These are phyloP conservation scores for Hecatera dysodea DNA, from an alignment of 2,888 invertebrate species.

Conservation along the genomic window DNA sequence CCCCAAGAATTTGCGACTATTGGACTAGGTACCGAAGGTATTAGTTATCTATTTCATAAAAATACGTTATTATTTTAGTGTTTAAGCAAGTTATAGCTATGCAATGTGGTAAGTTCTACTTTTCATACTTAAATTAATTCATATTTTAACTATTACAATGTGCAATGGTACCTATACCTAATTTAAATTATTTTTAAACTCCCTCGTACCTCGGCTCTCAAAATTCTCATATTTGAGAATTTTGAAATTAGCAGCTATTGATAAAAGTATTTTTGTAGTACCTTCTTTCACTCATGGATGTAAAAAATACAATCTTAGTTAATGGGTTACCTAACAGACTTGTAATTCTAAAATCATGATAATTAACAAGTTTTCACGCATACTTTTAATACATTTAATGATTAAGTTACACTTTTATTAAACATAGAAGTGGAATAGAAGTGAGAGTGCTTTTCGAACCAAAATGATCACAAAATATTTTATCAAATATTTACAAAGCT, in stretches of 20 bases:
- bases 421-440: too few species aligned
- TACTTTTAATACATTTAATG: neutral
- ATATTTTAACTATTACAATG: constrained; percentile 3
- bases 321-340: neutral
- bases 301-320: neutral
- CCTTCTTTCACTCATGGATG: too few species aligned
- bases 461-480: too few species aligned
- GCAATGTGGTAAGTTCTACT: neutral
- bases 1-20: too few species aligned
- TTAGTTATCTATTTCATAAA: too few species aligned
- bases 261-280: neutral
- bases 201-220: neutral
- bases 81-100: constrained; percentile 3
- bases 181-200: constrained; percentile 19
- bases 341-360: neutral
- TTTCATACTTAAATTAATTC: constrained; percentile 3
- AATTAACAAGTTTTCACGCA: neutral
- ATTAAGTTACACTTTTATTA: too few species aligned
- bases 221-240: neutral
- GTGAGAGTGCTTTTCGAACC: too few species aligned
- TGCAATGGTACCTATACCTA: neutral
- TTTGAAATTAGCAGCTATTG: constrained; percentile 5
- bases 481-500: too few species aligned
- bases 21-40: too few species aligned
- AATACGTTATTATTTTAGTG: constrained; percentile 20